Percentiles rank a stretch among this genome's conserved stretches.
Conservation (phyloP, 2,113 vertebrate genomes). For the Nicator chloris region DNA sequence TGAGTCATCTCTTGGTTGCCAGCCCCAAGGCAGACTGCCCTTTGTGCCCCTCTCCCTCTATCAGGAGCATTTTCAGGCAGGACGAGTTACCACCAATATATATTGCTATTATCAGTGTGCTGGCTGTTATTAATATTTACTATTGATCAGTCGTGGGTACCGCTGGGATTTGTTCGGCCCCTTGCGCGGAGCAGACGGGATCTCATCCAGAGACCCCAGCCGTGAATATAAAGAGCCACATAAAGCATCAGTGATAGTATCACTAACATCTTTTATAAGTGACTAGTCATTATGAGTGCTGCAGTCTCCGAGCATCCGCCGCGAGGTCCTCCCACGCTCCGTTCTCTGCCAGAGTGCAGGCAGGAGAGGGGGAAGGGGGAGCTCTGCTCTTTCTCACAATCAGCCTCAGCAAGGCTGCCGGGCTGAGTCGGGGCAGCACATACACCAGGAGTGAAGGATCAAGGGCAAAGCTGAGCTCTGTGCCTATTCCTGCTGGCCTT, state of each 20-base stretch:
- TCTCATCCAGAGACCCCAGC: not conserved
- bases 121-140: not conserved
- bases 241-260: not conserved
- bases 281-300: not conserved
- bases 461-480: not conserved
- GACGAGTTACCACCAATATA: not conserved
- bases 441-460: not conserved
- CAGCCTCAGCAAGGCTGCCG: not conserved
- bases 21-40: not conserved
- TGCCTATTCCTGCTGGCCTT: fast-evolving
- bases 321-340: constrained; percentile 15
- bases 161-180: not conserved
- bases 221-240: not conserved
- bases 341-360: not conserved
- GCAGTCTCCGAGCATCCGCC: not conserved
- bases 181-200: not conserved
- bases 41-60: not conserved
- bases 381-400: not conserved
- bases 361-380: constrained; percentile 14
- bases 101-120: not conserved
- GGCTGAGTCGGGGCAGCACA: not conserved
- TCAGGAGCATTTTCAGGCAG: not conserved
- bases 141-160: not conserved
- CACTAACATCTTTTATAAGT: not conserved
- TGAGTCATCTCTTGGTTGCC: not conserved